These are phyloP conservation scores for Leucoraja ocellata DNA, from an alignment of 2,797 vertebrate species.

Conservation along the genomic window DNA sequence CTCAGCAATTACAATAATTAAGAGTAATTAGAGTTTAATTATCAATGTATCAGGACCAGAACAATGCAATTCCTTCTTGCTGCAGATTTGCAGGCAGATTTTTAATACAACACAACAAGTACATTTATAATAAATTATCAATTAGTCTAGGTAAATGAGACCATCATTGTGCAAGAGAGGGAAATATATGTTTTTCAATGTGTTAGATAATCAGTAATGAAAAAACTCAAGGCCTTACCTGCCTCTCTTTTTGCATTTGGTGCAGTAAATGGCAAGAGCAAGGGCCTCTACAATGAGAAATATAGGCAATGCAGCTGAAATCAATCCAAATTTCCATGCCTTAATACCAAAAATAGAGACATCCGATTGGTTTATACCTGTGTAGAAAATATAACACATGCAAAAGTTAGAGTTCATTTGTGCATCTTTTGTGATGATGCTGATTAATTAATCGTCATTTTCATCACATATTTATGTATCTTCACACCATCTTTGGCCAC, in stretches of 20 bases:
- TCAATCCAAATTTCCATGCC: conserved; percentile 38
- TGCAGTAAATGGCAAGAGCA: conserved; percentile 40
- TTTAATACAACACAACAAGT: too few species aligned
- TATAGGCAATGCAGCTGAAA: conserved; percentile 32
- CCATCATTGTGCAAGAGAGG: too few species aligned
- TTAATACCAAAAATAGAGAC: conserved; percentile 33
- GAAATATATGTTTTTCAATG: too few species aligned
- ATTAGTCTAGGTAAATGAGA: too few species aligned
- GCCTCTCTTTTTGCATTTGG: conserved; percentile 12
- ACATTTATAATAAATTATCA: too few species aligned
- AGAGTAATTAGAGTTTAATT: too few species aligned
- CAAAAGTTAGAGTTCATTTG: background rate
- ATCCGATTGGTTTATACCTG: conserved; percentile 10
- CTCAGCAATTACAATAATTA: too few species aligned
- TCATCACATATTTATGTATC: too few species aligned
- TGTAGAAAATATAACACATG: background rate
- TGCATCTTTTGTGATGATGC: background rate
- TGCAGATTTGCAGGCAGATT: too few species aligned
- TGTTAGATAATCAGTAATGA: background rate
- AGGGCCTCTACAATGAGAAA: conserved; percentile 29
- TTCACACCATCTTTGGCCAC: background rate
- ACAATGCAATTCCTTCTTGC: too few species aligned
- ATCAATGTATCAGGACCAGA: too few species aligned
- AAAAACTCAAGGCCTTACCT: fast-evolving
- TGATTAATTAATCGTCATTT: background rate